Evolutionary conservation across 2,888 invertebrate species (phyloP), one percentile per base, ranked within the genome.

Genomic region (Lasioglossum oenotherae): DNA sequence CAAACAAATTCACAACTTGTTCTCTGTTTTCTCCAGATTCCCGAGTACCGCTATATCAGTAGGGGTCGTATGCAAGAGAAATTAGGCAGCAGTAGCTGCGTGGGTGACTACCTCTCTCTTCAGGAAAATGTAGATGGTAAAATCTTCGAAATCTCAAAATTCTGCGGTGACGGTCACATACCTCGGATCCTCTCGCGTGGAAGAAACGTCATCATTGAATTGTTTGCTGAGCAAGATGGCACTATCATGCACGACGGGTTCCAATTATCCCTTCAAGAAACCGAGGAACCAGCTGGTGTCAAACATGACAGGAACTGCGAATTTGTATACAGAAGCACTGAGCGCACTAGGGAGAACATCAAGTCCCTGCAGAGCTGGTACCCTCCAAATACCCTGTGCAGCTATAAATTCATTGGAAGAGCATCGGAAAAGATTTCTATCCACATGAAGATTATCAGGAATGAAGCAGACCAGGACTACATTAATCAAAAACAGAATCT

Each of bases 231-330:
- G 53, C 89, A 90, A n/a, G 93, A 94, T 72, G 94, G 94, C 27
- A 94, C 94, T n/a, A 89, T 93, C 44, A 92, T 92, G 92, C 93
- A 94, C 90, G 92, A 93, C 71, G 93, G 93, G 2, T 94, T 94
- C 67, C 93, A 93, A 53, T 86, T 94, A 80, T 93, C 92, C 14
- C 87, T 94, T 10, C 92, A 93, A 49, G 93, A 94, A 75, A 91
- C 87, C 76, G 82, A 87, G 64, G 75, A 88, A 46, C 27, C 86
- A 41, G 16, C 78, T 8, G 88, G 64, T 27, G 60, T 69, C n/a
- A 89, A 67, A 67, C 88, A 88, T 53, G 90, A 87, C 4, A 87
- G 82, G 49, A 88, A 85, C 57, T 94, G 93, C 88, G 93, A 93
- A 41, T 93, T 92, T 73, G 53, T 90, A 41, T 93, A 92, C 81